These are phyloP conservation scores for Philhelius pedissequus DNA, from an alignment of 2,888 invertebrate genomes.

Conservation along the genomic window DNA sequence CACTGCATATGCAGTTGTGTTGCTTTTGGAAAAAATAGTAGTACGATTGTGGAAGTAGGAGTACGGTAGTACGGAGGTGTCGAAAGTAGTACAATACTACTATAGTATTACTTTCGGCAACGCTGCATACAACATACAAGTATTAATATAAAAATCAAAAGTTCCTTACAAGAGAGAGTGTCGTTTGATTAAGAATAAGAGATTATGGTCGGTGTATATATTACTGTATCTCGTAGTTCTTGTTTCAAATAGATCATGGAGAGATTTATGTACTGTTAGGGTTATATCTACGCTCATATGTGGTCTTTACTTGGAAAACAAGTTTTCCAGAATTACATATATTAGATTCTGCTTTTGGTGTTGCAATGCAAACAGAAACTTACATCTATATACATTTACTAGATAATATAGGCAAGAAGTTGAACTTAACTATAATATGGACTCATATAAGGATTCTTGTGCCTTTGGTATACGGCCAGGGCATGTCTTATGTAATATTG, in stretches of 20 bases:
- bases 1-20: too few relatives aligned
- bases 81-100: too few relatives aligned
- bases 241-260: background rate
- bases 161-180: background rate
- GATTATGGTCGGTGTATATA: background rate
- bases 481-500: too few relatives aligned
- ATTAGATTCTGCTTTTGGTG: background rate
- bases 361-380: background rate
- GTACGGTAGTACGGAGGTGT: too few relatives aligned
- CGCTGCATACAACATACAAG: too few relatives aligned
- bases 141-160: too few relatives aligned
- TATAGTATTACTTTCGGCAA: too few relatives aligned
- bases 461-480: background rate
- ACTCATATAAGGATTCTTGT: background rate
- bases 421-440: background rate
- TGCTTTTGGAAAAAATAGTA: too few relatives aligned
- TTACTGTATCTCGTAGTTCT: background rate
- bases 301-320: background rate
- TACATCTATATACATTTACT: background rate
- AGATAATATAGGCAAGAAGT: background rate
- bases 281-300: too few relatives aligned
- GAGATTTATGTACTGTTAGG: background rate
- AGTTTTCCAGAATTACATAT: background rate
- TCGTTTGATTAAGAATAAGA: background rate
- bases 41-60: too few relatives aligned